These are phyloP conservation scores for Eulemur rubriventer DNA, from an alignment of 2,797 vertebrate species.

Conservation along the genomic window DNA sequence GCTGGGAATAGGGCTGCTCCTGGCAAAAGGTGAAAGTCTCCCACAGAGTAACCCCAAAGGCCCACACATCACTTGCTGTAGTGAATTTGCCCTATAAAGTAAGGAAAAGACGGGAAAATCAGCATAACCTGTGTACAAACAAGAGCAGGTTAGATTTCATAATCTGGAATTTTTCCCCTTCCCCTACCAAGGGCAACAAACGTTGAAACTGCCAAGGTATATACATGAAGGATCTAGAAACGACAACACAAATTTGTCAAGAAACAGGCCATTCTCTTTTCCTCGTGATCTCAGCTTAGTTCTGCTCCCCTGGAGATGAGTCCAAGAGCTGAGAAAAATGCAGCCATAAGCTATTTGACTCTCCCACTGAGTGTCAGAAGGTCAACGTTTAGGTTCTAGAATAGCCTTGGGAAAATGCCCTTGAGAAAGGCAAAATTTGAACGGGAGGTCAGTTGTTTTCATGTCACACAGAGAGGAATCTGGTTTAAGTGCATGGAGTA, in stretches of 20 bases:
- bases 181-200: background rate
- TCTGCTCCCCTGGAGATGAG: background rate
- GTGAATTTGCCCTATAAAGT: constrained; percentile 96
- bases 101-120: background rate
- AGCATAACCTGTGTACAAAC: fast-evolving
- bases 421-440: background rate
- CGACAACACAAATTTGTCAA: background rate
- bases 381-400: background rate
- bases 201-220: background rate
- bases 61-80: constrained; percentile 98
- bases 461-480: background rate
- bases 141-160: background rate
- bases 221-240: background rate
- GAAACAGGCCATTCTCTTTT: background rate
- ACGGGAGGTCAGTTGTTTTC: background rate
- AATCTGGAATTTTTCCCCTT: background rate
- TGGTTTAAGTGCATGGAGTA: background rate
- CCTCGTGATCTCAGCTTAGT: background rate
- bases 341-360: background rate
- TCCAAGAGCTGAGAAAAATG: background rate
- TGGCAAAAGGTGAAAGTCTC: constrained; percentile 97
- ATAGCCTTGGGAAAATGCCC: background rate
- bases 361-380: background rate
- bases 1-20: constrained; percentile 97
- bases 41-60: constrained; percentile 97